Percentiles rank a stretch among this genome's conserved stretches.
Evolutionary conservation across 2,888 invertebrate species (phyloP).

Genomic region (Brachylomia viminalis): DNA sequence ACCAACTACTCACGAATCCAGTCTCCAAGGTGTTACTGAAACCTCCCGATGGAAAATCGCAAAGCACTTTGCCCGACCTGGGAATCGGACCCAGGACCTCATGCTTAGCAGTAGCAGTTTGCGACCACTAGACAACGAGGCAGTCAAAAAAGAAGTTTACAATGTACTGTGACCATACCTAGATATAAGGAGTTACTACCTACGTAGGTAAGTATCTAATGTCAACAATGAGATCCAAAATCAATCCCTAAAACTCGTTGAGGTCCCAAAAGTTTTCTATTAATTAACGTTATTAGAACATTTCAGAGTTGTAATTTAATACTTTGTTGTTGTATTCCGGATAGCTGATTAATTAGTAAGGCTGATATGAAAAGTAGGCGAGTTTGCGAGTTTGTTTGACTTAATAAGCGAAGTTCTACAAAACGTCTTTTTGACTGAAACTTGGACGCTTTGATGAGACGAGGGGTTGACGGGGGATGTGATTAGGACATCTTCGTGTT

Average conservation of each 20-base stretch:
- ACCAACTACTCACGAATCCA: neutral
- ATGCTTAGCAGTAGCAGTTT: neutral
- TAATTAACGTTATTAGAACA: slow-evolving; percentile 81
- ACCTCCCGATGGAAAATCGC: neutral
- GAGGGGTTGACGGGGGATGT: slow-evolving; percentile 74
- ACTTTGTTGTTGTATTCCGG: slow-evolving; percentile 85
- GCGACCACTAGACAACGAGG: neutral
- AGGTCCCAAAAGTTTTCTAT: slow-evolving; percentile 74
- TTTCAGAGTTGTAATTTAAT: slow-evolving; percentile 81
- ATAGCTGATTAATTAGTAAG: slow-evolving; percentile 87
- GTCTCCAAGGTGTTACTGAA: neutral
- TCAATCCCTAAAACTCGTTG: slow-evolving; percentile 44
- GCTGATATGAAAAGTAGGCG: slow-evolving; percentile 85
- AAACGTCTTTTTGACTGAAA: slow-evolving; percentile 86
- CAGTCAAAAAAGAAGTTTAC: neutral
- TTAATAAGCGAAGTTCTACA: slow-evolving; percentile 87
- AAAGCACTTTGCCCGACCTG: neutral
- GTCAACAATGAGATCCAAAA: slow-evolving; percentile 42
- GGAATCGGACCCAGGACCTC: neutral
- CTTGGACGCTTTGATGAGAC: slow-evolving; percentile 83
- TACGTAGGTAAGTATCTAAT: neutral
- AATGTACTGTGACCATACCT: slow-evolving; percentile 4
- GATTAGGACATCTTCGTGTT: slow-evolving; percentile 76
- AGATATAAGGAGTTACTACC: no score
- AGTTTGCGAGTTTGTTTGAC: slow-evolving; percentile 76